Evolutionary conservation across 2,797 vertebrate genomes (phyloP).

Genomic region (Masticophis lateralis): DNA sequence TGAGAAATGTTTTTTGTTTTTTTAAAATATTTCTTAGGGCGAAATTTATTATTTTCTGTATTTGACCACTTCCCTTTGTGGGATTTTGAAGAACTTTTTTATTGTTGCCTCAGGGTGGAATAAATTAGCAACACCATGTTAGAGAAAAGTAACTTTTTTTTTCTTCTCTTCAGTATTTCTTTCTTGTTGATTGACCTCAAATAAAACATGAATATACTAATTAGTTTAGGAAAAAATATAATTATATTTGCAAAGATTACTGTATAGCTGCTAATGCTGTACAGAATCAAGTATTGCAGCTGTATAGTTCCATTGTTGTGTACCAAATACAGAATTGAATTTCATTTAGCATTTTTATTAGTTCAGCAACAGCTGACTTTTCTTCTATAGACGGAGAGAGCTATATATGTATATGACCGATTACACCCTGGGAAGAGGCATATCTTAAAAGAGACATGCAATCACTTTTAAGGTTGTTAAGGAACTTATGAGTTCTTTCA

Average conservation of each 20-base stretch:
- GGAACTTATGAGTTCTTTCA: background rate
- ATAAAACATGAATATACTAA: background rate
- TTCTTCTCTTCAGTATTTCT: background rate
- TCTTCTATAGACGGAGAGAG: background rate
- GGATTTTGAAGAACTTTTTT: background rate
- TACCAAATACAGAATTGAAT: background rate
- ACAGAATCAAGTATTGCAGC: background rate
- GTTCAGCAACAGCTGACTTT: slow-evolving; percentile 3
- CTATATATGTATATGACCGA: background rate
- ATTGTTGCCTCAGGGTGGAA: background rate
- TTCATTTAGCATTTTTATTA: background rate
- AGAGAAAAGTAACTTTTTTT: background rate
- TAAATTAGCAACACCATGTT: background rate
- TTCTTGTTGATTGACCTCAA: background rate
- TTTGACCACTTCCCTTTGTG: slow-evolving; percentile 10
- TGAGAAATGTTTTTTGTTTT: background rate
- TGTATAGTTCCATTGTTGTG: background rate
- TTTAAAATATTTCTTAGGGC: background rate
- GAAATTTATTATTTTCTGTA: slow-evolving; percentile 26
- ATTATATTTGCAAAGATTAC: background rate
- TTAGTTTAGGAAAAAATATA: background rate
- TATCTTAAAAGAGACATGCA: background rate
- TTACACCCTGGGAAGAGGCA: background rate
- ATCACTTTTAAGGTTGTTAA: background rate
- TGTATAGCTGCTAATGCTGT: background rate